Base-by-base conservation (phyloP, 1,140 invertebrate genomes). In the Bombus vancouverensis region DNA sequence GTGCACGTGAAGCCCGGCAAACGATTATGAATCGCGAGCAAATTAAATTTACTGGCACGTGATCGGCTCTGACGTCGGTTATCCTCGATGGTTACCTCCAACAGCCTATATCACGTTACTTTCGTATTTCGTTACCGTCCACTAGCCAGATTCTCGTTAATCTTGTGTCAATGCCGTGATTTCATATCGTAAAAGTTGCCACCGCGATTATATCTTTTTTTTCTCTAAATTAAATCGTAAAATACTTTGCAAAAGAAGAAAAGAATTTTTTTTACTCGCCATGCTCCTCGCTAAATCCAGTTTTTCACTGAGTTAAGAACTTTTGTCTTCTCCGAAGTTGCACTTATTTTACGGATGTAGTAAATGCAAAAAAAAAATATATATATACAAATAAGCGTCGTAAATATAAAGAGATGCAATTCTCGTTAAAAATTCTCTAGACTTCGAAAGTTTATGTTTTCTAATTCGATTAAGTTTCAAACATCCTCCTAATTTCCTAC, bases 11-110 rank as follows among this genome's bases (percentile, higher is more conserved):
- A 71, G 22, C 70, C 12, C 12, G 39, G 37, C 4, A n/a, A 71
- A 71, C 70, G 70, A 71, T 71, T 71, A 71, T 71, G 70, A 71
- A 71, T 39, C 70, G 75, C 39, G 22, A 39, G 75, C 39, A 75
- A 75, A 75, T 75, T 75, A 75, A 75, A 75, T 75, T 75, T 53
- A 53, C 44, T 32, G 22, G 44, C 73, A 37, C 73, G 47, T 75
- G 47, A 75, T 75, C 44, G 44, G 39, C 70, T n/a, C 37, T 71
- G 70, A 71, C 70, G 28, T 71, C 70, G 39, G 39, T 71, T 71
- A 71, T 42, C 28, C 70, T 42, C 39, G 70, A 37, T 42, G 70
- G 70, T 42, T 71, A 71, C 25, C 70, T 42, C 70, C 37, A 71
- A 42, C 70, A 42, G 39, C 25, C 25, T 28, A 28, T 71, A 71